Base-by-base conservation (phyloP, 2,888 invertebrate genomes). In the Pristionchus fissidentatus region DNA sequence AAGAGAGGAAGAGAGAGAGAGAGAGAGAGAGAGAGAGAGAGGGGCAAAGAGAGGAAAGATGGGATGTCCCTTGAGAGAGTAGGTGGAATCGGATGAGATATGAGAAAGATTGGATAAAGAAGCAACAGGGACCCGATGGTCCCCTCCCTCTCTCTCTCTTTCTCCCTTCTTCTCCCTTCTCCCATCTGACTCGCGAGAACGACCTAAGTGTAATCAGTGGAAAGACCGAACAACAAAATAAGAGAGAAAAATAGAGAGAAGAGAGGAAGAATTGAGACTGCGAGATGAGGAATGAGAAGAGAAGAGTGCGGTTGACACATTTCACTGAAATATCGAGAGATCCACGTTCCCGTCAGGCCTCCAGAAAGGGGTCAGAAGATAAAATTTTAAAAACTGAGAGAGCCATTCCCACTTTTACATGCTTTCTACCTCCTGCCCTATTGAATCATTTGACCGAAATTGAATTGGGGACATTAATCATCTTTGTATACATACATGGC, bases 211-310 rank as follows among this genome's bases (percentile, higher is more conserved):
- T 70, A 70, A 70, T 70, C 70, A 70, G 43, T 29, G 38, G 19
- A 41, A 70, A 66, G 41, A 70, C 41, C 41, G 70, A 70, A 70
- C 70, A 70, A 70, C 70, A 70, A 70, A 70, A 70, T 70, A 70
- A 41, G 43, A 49, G 46, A 77, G 49, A 15, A 49, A 15, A 49
- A 49, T 49, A 19, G 19, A 52, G 70, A 70, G 29, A 26, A 49
- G 49, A 49, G 4, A 46, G 49, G 46, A 77, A 49, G 10, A 49
- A 49, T 19, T 49, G 49, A 49, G 19, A 19, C 10, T 49, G 19
- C 19, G 49, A 49, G 75, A 19, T 26, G 75, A 77, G 49, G 7
- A 49, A 52, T 70, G 70, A 70, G 70, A n/a, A 8, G 32, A 26
- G n/a, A 57, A n/a, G 66, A 66, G 70, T 41, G 26, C n/a, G n/a